phyloP scores from a whole-genome alignment of 2,888 invertebrate genomes.

The Chironomus riparius region DNA sequence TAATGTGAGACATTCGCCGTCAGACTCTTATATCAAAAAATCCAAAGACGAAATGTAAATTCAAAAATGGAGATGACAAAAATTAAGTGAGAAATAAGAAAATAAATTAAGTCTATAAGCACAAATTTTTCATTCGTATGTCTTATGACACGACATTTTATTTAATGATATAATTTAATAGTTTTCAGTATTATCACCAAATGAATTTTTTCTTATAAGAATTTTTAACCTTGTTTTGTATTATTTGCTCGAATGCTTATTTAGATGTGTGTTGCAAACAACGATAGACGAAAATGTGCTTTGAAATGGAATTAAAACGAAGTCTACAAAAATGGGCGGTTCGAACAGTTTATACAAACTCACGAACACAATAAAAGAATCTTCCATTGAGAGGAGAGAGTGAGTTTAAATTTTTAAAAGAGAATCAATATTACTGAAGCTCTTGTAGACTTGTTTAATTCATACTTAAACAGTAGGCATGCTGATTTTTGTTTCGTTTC shows the following conservation, averaged over 20 bases:
- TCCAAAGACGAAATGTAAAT: not conserved
- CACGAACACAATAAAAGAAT: not conserved
- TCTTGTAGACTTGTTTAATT: not conserved
- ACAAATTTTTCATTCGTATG: not conserved
- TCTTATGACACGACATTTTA: not conserved
- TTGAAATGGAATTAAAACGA: not conserved
- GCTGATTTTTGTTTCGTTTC: too few relatives aligned
- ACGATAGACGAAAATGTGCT: too few relatives aligned
- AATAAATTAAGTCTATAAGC: not conserved
- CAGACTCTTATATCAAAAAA: not conserved
- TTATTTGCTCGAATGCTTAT: too few relatives aligned
- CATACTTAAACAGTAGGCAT: not conserved
- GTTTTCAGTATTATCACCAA: slow-evolving; percentile 11
- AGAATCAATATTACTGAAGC: not conserved
- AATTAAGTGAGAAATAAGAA: not conserved
- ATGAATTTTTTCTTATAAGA: not conserved
- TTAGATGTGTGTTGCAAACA: too few relatives aligned
- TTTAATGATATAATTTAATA: slow-evolving; percentile 12
- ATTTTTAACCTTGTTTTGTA: not conserved
- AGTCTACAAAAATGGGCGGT: not conserved
- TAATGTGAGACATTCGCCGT: not conserved
- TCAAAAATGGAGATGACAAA: not conserved
- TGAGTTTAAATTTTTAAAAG: not conserved
- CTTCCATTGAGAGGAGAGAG: not conserved
- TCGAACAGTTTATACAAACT: not conserved